Conservation (phyloP, 1,140 invertebrate species). For the Neodiprion lecontei region DNA sequence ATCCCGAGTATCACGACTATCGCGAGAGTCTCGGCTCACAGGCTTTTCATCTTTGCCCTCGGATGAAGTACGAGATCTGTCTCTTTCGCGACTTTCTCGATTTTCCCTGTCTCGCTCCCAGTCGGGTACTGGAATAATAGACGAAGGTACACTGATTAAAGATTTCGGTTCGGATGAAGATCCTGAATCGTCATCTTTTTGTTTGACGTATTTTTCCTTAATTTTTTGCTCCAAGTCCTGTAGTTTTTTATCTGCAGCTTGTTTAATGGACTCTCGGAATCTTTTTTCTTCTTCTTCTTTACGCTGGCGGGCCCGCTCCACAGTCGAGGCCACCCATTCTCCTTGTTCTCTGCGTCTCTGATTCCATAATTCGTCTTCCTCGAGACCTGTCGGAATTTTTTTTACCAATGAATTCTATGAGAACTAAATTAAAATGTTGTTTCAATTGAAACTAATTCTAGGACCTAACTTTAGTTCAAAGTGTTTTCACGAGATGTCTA, state of each 20-base stretch:
- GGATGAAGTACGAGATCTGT: constrained; percentile 60
- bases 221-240: constrained; percentile 69
- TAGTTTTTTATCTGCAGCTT: constrained; percentile 69
- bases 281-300: constrained; percentile 85
- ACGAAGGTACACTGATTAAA: constrained; percentile 53
- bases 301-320: constrained; percentile 77
- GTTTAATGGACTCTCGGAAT: constrained; percentile 67
- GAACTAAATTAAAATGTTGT: no score
- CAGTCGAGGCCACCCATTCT: constrained; percentile 73
- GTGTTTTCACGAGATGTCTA: no score
- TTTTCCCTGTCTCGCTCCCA: constrained; percentile 66
- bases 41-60: constrained; percentile 62
- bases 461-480: no score
- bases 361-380: constrained; percentile 79
- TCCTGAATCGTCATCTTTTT: constrained; percentile 54
- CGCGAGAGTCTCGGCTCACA: constrained; percentile 35
- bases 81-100: constrained; percentile 47
- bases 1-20: constrained; percentile 29
- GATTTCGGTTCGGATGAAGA: constrained; percentile 48
- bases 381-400: constrained; percentile 45
- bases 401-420: no score
- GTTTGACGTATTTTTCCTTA: constrained; percentile 60
- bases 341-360: constrained; percentile 72
- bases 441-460: neutral
- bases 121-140: constrained; percentile 62